Evolutionary conservation across 2,113 vertebrate species (phyloP), one percentile per base, ranked within the genome.

Genomic region (Xyliphius kryptos): DNA sequence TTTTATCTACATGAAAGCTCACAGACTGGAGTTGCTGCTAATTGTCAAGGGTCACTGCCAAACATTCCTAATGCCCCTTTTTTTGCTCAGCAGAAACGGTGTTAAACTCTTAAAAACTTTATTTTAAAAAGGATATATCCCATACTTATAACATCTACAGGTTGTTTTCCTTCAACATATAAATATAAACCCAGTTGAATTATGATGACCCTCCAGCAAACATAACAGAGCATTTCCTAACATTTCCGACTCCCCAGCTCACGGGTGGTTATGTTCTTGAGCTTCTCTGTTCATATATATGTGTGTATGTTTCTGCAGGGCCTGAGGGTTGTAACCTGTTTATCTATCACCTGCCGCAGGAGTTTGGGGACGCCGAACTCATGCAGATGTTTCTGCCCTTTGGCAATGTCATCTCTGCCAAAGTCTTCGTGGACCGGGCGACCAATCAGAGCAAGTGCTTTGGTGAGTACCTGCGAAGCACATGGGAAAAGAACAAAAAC

Each of bases 381-480:
- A 94, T 95, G 66, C 93, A 97, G 89, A 97, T 95, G 90, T 97
- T 97, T 80, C 88, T 97, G 85, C 95, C 95, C 77, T 97, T 97
- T 0, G 95, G 95, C 87, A 95, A 93, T 13, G 94, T 97, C 80
- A 94, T 97, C 88, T 97, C 95, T 76, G 93, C 95, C 88, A 97
- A 97, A 91, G 95, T 97, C 73, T 97, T 97, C 78, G 94, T 97
- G 85, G 95, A 97, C 81, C 90, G 95, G 78, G 95, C 94, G 73
- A 97, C 95, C 83, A 97, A 97, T 91, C 95, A 97, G 89, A 97
- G 95, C 89, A 97, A 97, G 86, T 97, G 95, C 89, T 97, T 97
- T 22, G 95, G 95, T 97, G 76, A 97, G 94, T 90, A 47, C 50
- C 36, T 15, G 12, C 9, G 20, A 52, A 36, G 11, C 50, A 26